Evolutionary conservation across 1,140 invertebrate genomes (phyloP).

Genomic region (Harpegnathos saltator): DNA sequence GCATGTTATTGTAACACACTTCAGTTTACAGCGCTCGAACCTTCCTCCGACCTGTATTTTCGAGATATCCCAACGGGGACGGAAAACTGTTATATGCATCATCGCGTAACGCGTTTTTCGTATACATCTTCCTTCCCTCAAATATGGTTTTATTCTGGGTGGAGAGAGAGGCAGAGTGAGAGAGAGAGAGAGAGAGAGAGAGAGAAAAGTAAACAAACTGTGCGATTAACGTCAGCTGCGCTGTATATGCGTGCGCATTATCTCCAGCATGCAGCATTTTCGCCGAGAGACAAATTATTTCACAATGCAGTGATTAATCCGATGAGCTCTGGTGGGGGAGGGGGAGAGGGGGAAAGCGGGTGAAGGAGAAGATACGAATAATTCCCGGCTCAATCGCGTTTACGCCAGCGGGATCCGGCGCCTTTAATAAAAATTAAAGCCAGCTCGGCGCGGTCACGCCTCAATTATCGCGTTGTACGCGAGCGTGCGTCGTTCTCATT

Average conservation of each 20-base stretch:
- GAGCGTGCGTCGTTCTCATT: not conserved
- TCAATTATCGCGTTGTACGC: constrained; percentile 5
- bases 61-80: too few species aligned
- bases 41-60: too few species aligned
- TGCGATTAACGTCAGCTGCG: too few species aligned
- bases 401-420: not conserved
- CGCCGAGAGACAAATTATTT: constrained; percentile 10
- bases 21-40: too few species aligned
- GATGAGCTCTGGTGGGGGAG: not conserved
- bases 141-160: too few species aligned
- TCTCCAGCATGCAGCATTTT: not conserved
- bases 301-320: not conserved
- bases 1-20: too few species aligned
- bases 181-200: too few species aligned
- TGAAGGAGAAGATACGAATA: not conserved
- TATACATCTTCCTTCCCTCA: too few species aligned
- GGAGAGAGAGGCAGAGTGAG: too few species aligned
- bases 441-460: not conserved
- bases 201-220: not conserved
- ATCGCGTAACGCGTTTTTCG: too few species aligned
- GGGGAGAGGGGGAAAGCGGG: not conserved
- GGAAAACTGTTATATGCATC: too few species aligned
- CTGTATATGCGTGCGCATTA: not conserved
- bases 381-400: not conserved
- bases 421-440: constrained; percentile 12